Evolutionary conservation across 2,797 vertebrate genomes (phyloP).

Genomic region (Meda fulgida): DNA sequence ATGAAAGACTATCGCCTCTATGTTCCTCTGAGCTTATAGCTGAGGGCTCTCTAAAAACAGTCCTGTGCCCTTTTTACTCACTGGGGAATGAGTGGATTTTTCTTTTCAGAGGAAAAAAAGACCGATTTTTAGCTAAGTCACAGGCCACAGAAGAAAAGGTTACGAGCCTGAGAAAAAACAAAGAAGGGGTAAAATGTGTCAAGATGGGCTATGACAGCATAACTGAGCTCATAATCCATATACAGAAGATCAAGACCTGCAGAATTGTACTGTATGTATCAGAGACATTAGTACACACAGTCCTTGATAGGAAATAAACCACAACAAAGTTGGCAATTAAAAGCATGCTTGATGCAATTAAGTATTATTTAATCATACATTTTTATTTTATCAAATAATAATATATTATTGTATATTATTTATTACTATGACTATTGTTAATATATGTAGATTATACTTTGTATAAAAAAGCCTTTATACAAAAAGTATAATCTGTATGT

Average conservation of each 20-base stretch:
- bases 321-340: background rate
- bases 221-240: constrained; percentile 37
- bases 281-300: background rate
- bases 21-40: constrained; percentile 39
- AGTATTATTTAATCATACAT: background rate
- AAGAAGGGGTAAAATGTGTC: constrained; percentile 33
- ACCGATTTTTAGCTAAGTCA: constrained; percentile 51
- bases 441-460: background rate
- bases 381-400: background rate
- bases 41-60: constrained; percentile 40
- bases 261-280: background rate
- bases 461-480: background rate
- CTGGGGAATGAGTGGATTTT: constrained; percentile 30
- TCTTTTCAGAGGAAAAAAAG: constrained; percentile 12
- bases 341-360: background rate
- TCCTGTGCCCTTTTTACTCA: constrained; percentile 34
- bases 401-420: background rate
- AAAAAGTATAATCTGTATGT: background rate
- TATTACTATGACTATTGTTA: background rate
- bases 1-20: constrained; percentile 37
- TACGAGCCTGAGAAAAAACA: constrained; percentile 37
- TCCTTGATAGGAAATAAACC: background rate
- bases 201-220: constrained; percentile 5
- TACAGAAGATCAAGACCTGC: background rate
- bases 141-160: constrained; percentile 55